These are phyloP conservation scores for Physeter macrocephalus DNA, from an alignment of 2,113 vertebrate genomes.

Conservation along the genomic window DNA sequence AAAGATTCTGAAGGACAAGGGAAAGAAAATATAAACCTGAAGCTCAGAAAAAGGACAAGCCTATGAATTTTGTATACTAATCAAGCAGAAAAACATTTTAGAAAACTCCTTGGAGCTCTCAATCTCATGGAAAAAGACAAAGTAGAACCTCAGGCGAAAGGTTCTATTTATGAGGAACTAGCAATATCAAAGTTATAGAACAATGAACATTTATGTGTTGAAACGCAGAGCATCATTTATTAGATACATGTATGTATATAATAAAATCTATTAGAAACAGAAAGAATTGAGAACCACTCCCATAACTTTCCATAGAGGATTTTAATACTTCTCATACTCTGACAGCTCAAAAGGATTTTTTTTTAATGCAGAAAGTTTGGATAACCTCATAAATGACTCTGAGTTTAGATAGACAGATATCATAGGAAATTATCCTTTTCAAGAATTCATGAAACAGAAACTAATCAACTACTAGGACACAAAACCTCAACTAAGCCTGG, in stretches of 20 bases:
- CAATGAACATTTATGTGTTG: not conserved
- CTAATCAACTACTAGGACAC: not conserved
- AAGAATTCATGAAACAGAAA: not conserved
- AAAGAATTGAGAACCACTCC: not conserved
- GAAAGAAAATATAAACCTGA: not conserved
- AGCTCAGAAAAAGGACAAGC: not conserved
- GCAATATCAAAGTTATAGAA: not conserved
- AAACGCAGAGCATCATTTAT: not conserved
- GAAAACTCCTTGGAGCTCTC: not conserved
- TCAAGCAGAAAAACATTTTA: not conserved
- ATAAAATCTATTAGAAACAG: not conserved
- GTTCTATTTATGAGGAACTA: not conserved
- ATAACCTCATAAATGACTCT: not conserved
- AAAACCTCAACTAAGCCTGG: not conserved
- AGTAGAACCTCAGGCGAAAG: not conserved
- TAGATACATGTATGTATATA: not conserved
- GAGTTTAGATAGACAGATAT: not conserved
- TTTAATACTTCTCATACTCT: not conserved
- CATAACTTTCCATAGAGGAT: not conserved
- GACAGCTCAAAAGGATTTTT: not conserved
- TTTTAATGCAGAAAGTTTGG: not conserved
- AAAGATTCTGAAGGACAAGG: not conserved
- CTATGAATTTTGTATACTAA: not conserved
- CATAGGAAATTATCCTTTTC: not conserved
- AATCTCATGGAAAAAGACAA: not conserved